Evolutionary conservation across 1,140 invertebrate species (phyloP).

Genomic region (Megalonaias nervosa): DNA sequence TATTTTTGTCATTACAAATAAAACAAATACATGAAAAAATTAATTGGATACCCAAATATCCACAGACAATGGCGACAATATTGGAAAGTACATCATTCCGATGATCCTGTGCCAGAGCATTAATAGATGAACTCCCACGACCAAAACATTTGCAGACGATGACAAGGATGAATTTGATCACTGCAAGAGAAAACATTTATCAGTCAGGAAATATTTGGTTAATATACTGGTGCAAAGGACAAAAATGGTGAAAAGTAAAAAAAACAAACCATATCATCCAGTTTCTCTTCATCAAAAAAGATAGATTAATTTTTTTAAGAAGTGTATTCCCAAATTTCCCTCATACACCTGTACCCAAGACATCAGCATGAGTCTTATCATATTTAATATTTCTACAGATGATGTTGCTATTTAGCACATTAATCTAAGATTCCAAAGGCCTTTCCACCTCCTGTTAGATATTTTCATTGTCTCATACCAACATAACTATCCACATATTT

Average conservation of each 20-base stretch:
- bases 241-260: not conserved
- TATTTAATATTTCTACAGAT: no score
- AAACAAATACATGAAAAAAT: not conserved
- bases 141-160: slow-evolving; percentile 60
- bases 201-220: not conserved
- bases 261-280: no score
- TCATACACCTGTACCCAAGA: no score
- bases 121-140: slow-evolving; percentile 57
- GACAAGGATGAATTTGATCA: slow-evolving; percentile 69
- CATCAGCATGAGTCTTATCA: no score
- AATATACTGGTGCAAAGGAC: not conserved
- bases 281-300: no score
- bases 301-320: no score
- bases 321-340: no score
- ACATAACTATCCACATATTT: no score
- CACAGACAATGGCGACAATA: slow-evolving; percentile 64
- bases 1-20: not conserved
- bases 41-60: slow-evolving; percentile 56
- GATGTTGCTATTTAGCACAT: no score
- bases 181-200: slow-evolving; percentile 40
- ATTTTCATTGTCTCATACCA: no score
- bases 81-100: slow-evolving; percentile 73
- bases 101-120: slow-evolving; percentile 71
- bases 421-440: no score
- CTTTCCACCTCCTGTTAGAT: no score